A percentile compares a stretch with the other conserved stretches of the same genome.
Conservation (phyloP, 2,113 vertebrate species). For the Rhagologus leucostigma region DNA sequence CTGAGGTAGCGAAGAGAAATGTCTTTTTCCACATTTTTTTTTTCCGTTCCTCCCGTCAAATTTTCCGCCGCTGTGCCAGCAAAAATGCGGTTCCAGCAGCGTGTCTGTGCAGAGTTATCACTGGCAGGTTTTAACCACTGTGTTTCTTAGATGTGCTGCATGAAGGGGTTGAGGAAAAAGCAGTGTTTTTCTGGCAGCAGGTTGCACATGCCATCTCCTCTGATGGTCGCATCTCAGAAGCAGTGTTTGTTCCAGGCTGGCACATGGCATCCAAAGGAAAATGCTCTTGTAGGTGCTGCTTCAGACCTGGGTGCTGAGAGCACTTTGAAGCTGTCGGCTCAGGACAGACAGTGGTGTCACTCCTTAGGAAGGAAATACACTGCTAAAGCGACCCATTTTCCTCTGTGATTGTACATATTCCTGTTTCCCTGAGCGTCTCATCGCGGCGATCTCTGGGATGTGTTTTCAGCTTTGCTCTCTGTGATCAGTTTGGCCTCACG, state of each 20-base stretch:
- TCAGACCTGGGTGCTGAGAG: neutral
- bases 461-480: neutral
- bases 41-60: neutral
- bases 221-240: neutral
- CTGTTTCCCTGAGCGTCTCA: neutral
- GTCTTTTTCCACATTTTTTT: neutral
- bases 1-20: neutral
- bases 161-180: neutral
- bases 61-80: accelerated
- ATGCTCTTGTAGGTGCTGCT: neutral
- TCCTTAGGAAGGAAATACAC: neutral
- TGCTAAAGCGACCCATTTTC: neutral
- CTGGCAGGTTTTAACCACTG: constrained; percentile 9
- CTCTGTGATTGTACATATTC: neutral
- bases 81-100: neutral
- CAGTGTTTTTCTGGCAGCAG: neutral
- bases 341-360: neutral
- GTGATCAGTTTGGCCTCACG: neutral
- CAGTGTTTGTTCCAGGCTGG: neutral
- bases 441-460: neutral
- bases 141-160: neutral
- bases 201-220: accelerated
- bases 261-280: neutral
- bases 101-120: neutral
- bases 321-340: neutral